phyloP scores from a whole-genome alignment of 2,113 vertebrate species.

The Vimba vimba region DNA sequence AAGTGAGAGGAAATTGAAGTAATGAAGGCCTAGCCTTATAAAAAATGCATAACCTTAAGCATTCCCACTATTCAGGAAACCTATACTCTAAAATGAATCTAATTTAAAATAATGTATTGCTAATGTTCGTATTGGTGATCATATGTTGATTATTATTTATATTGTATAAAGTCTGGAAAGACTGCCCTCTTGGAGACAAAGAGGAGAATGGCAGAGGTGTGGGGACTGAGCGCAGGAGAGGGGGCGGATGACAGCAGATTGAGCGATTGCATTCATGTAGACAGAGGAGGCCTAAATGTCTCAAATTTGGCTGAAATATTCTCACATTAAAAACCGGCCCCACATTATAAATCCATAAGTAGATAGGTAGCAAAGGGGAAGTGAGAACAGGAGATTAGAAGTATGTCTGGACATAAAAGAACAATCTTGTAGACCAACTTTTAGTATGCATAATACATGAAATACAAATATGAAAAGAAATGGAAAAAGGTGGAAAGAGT shows the following conservation, averaged over 20 bases:
- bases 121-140: not conserved
- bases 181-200: not conserved
- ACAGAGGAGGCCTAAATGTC: slow-evolving; percentile 52
- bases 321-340: slow-evolving; percentile 56
- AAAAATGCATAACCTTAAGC: not conserved
- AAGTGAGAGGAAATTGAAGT: not conserved
- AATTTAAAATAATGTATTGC: not conserved
- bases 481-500: not conserved
- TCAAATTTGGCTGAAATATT: slow-evolving; percentile 43
- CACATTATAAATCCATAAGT: slow-evolving; percentile 23
- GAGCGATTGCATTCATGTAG: slow-evolving; percentile 44
- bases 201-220: not conserved
- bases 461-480: not conserved
- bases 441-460: not conserved
- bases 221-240: not conserved
- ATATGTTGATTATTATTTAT: slow-evolving; percentile 6
- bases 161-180: not conserved
- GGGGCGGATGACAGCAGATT: slow-evolving; percentile 48
- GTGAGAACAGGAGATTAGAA: not conserved
- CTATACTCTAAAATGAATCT: not conserved
- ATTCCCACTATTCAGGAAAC: not conserved
- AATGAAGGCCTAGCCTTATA: not conserved
- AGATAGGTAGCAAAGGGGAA: slow-evolving; percentile 3
- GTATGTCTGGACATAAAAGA: not conserved
- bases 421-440: not conserved